These are phyloP conservation scores for Cryptocephalus moraei DNA, from an alignment of 2,888 invertebrate genomes.

Conservation along the genomic window DNA sequence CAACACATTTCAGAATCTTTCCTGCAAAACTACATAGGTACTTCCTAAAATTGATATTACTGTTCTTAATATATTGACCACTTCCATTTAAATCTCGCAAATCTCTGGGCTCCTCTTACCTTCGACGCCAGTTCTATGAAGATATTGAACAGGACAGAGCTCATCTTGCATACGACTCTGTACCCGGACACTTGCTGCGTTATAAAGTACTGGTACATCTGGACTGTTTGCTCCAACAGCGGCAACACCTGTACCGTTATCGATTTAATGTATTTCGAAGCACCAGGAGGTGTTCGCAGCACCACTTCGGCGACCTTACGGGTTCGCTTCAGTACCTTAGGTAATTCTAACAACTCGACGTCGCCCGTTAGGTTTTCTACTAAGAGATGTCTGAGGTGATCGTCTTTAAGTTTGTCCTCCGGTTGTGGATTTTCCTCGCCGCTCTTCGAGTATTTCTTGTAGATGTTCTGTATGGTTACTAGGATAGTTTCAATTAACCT, in stretches of 20 bases:
- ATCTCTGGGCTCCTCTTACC: conserved; percentile 33
- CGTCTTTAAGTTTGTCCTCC: conserved; percentile 44
- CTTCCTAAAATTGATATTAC: too few species aligned
- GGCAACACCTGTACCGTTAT: conserved; percentile 42
- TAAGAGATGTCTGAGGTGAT: conserved; percentile 57
- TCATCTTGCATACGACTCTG: conserved; percentile 70
- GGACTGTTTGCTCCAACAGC: conserved; percentile 64
- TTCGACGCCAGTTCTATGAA: conserved; percentile 75
- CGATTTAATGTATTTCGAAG: conserved; percentile 20
- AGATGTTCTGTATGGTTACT: conserved; percentile 21
- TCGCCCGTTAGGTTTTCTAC: conserved; percentile 53
- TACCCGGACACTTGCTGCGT: conserved; percentile 70
- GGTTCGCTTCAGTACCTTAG: conserved; percentile 30
- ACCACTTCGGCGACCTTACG: conserved; percentile 35
- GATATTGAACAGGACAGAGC: conserved; percentile 70
- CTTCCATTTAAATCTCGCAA: too few species aligned
- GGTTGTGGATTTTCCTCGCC: conserved; percentile 31
- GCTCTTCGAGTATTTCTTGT: conserved; percentile 19
- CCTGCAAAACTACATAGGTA: too few species aligned
- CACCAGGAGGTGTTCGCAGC: conserved; percentile 32
- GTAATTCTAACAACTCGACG: conserved; percentile 47
- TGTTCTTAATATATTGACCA: too few species aligned
- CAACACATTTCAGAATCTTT: too few species aligned
- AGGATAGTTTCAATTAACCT: conserved; percentile 14
- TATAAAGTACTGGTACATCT: conserved; percentile 69